These are phyloP conservation scores for Prietella phreatophila DNA, from an alignment of 2,113 vertebrate genomes.

Conservation along the genomic window DNA sequence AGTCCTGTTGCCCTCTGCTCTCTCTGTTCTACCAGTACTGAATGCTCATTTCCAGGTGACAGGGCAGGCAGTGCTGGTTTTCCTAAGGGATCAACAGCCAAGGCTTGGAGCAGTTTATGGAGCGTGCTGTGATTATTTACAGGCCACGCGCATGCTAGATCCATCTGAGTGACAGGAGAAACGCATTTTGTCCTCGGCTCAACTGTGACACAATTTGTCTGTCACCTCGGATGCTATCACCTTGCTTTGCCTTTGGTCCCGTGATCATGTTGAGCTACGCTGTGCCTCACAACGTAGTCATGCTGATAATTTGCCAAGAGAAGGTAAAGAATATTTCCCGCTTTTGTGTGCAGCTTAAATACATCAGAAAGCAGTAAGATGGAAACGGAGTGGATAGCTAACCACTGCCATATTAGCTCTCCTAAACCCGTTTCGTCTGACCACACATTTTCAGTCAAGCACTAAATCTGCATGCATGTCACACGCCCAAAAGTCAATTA, in stretches of 20 bases:
- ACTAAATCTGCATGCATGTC: slow-evolving; percentile 57
- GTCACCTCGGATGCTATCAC: slow-evolving; percentile 30
- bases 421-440: slow-evolving; percentile 53
- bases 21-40: slow-evolving; percentile 10
- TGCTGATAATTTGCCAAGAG: slow-evolving; percentile 2
- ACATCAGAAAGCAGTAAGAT: background rate
- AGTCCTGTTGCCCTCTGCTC: background rate
- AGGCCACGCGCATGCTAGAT: slow-evolving; percentile 10
- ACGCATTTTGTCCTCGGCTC: slow-evolving; percentile 57
- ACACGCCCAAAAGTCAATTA: slow-evolving; percentile 61
- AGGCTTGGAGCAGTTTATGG: slow-evolving; percentile 8
- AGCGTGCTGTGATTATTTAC: slow-evolving; percentile 37
- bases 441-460: slow-evolving; percentile 52
- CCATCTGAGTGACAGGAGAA: slow-evolving; percentile 53
- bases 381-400: background rate
- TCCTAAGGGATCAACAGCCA: slow-evolving; percentile 11
- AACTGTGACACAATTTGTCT: slow-evolving; percentile 62
- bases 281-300: background rate
- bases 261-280: background rate
- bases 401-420: slow-evolving; percentile 9
- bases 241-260: slow-evolving; percentile 36
- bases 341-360: background rate
- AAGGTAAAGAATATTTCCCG: background rate
- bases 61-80: slow-evolving; percentile 25
- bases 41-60: slow-evolving; percentile 31